These are phyloP conservation scores for Gasterosteus aculeatus DNA, from an alignment of 2,113 vertebrate genomes.

Conservation along the genomic window DNA sequence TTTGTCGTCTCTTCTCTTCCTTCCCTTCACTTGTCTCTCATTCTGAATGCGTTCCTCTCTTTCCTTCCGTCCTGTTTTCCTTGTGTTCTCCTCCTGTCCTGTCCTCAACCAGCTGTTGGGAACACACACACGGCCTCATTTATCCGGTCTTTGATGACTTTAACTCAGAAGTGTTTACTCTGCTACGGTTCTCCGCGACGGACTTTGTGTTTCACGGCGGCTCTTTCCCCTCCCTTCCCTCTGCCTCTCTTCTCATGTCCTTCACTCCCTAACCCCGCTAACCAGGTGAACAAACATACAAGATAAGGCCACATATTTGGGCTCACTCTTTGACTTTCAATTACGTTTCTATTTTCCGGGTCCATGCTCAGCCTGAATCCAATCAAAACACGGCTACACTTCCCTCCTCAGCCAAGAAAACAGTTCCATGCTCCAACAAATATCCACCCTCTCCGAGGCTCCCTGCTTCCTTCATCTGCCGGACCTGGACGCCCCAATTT, in stretches of 20 bases:
- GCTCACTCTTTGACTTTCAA: conserved; percentile 68
- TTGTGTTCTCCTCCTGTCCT: conserved; percentile 3
- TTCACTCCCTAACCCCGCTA: conserved; percentile 72
- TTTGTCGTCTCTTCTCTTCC: neutral
- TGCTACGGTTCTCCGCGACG: conserved; percentile 17
- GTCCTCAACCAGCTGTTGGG: neutral
- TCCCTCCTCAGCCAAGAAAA: conserved; percentile 67
- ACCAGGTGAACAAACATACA: conserved; percentile 83
- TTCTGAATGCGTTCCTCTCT: conserved; percentile 1
- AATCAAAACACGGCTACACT: conserved; percentile 70
- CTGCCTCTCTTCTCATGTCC: conserved; percentile 43
- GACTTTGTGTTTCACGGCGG: conserved; percentile 31
- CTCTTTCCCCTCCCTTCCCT: neutral
- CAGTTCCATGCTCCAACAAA: conserved; percentile 64
- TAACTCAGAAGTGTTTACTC: conserved; percentile 44
- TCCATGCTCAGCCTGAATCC: conserved; percentile 50
- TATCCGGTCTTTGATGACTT: neutral
- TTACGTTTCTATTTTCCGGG: conserved; percentile 60
- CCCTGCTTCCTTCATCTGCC: conserved; percentile 44
- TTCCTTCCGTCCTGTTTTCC: neutral
- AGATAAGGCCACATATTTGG: conserved; percentile 79
- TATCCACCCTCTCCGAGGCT: conserved; percentile 36
- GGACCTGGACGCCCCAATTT: conserved; percentile 24
- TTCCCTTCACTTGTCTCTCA: neutral
- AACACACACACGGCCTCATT: too few species aligned